These are phyloP conservation scores for Conus ventricosus DNA, from an alignment of 1,140 invertebrate species.

Conservation along the genomic window DNA sequence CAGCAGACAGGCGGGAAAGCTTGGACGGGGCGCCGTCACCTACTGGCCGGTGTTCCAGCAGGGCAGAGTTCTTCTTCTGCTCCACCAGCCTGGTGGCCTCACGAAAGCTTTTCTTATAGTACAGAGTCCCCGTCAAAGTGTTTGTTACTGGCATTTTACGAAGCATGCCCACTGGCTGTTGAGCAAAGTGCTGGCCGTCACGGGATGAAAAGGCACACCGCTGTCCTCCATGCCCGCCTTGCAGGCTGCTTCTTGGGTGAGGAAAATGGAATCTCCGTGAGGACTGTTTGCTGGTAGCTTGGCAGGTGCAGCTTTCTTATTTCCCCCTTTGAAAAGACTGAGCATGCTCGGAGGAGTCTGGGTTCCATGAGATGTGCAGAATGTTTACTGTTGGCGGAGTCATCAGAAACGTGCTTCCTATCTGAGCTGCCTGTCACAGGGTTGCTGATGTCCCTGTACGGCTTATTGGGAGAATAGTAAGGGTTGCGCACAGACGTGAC, in stretches of 20 bases:
- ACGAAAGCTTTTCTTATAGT: constrained; percentile 55
- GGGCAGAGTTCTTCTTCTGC: neutral
- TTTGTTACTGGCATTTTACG: constrained; percentile 50
- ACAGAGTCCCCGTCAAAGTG: constrained; percentile 52
- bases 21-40: constrained; percentile 62
- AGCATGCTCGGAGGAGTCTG: neutral
- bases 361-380: neutral
- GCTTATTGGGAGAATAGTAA: constrained; percentile 58
- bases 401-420: neutral
- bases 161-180: constrained; percentile 29
- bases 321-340: neutral
- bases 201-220: neutral
- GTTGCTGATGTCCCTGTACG: constrained; percentile 55
- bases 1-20: constrained; percentile 32
- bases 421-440: neutral
- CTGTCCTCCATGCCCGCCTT: constrained; percentile 14
- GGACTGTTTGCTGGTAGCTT: neutral
- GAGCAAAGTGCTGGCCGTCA: constrained; percentile 7
- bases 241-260: neutral
- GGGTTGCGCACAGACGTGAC: constrained; percentile 57
- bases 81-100: constrained; percentile 29
- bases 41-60: constrained; percentile 53
- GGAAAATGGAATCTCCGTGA: neutral
- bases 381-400: neutral
- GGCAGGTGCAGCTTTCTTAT: neutral